Base-by-base conservation (phyloP, 2,797 vertebrate genomes). In the Cryptoprocta ferox region DNA sequence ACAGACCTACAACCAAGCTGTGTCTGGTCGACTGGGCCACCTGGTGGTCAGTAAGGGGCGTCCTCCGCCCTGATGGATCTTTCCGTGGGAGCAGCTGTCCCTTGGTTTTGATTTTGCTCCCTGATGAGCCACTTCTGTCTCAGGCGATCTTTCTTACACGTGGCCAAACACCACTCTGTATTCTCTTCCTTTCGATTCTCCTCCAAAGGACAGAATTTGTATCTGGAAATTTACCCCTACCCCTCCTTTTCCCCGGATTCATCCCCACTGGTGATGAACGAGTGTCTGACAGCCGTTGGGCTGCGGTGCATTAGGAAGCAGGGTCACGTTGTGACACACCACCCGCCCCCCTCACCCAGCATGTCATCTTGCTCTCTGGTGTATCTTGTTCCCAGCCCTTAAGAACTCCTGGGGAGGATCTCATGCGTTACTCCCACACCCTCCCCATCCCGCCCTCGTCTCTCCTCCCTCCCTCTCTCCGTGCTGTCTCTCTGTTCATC, bases 1-100 rank as follows among this genome's bases (percentile, higher is more conserved):
- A 3, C 6, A 48, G 9, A n/a, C 39, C 53, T 59, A 59, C 81
- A 66, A 83, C 97, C 89, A 63, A 85, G 95, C 96, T 97, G 92
- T 13, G 10, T 78, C 37, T 68, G 61, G 42, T 61, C 15, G 53
- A 26, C 35, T 68, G 28, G 68, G 85, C 89, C 85, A 42, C 82
- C 95, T 45, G 73, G 71, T 73, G 89, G 82, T 68, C 68, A 37
- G 18, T 50, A 50, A 28, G 19, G 53, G 50, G n/a, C 71, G n/a
- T 42, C 32, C 50, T 70, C 45, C 76, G 35, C 35, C 59, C 30
- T 48, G 10, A 13, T 3, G 16, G 2, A 6, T 11, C 32, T 79
- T 79, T 32, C 42, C 15, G 66, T 45, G 24, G 21, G 26, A 63
- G 14, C 10, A 10, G 8, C 3, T 59, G 37, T 35, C 30, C 6